Base-by-base conservation (phyloP, 2,113 vertebrate genomes). In the Rhabdomys dilectus region DNA sequence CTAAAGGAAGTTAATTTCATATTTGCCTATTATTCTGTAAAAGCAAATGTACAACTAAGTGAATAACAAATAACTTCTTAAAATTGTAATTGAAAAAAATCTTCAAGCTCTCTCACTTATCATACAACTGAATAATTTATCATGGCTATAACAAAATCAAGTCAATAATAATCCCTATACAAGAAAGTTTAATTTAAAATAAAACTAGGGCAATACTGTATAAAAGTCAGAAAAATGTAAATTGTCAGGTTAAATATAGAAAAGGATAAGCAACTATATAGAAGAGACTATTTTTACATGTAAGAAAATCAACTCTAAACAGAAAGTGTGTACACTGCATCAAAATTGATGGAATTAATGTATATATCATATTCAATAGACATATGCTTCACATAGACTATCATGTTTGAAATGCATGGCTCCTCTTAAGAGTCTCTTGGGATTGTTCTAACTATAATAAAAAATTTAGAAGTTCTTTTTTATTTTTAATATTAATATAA, bases 201-300 rank as follows among this genome's bases (percentile, higher is more conserved):
- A 31, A 48, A 70, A 76, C 39, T 48, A 82, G 56, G 31, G 24
- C 5, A 91, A 17, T 56, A 2, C 39, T 77, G 0, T n/a, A 24
- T 29, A 51, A 93, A 88, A 89, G 53, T 91, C 53, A 85, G 3
- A 51, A 86, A 95, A 91, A 60, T 58, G 7, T 88, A 62, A 70
- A 68, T 42, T 58, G 58, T 70, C 10, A 70, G 53, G 1, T 36
- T 66, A 48, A 81, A 76, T 15, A 72, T 34, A 73, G 7, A 48
- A 5, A 34, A 45, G 15, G 42, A 26, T 26, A 36, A 4, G n/a
- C 53, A 85, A 70, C 19, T 51, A 22, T 36, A 21, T 51, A 88
- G 62, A 2, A 70, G 39, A 2, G 36, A 2, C 5, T 84, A 2
- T 51, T 62, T 84, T 22, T 80, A 75, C 17, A 56, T 77, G 3